Base-by-base conservation (phyloP, 2,113 vertebrate species). In the Tachuris rubrigastra region DNA sequence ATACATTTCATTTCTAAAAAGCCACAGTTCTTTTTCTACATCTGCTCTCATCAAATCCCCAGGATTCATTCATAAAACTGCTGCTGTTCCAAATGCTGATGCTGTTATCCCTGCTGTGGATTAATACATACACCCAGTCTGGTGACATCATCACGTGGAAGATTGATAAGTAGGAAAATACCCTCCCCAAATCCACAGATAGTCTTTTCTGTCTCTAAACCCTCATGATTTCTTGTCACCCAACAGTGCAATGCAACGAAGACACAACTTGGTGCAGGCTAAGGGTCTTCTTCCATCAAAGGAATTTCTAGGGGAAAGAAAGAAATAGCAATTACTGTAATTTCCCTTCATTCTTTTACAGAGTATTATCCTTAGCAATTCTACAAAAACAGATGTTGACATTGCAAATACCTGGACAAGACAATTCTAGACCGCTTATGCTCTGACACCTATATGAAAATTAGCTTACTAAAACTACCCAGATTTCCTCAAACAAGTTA, bases 231-330 rank as follows among this genome's bases (percentile, higher is more conserved):
- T 88, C 74, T 39, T 74, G 75, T 81, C 52, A 92, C 84, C 85
- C 37, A 75, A 93, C 50, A 62, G 87, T 72, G 82, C 80, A 89
- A 74, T 8, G 30, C 23, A 6, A 58, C 1, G 39, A 81, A 69
- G 33, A 49, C 72, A 67, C 9, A 0, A 63, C 78, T 90, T 63
- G 80, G 65, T 84, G 92, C 89, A 74, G 80, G 71, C 93, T 98
- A 98, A 69, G 96, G 95, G n/a, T 97, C 98, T 87, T 98, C 98
- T 75, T 98, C 98, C 98, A 99, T 98, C 82, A 99, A 97, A 78
- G 98, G 98, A 94, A 98, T 98, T 97, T 98, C 98, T 99, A 97
- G 39, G 95, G 97, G 56, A 91, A 93, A 77, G 53, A 74, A 65
- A 96, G 53, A 94, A 83, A 35, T 55, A 53, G 35, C 59, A 82